Evolutionary conservation across 2,888 invertebrate species (phyloP).

Genomic region (Blera fallax): DNA sequence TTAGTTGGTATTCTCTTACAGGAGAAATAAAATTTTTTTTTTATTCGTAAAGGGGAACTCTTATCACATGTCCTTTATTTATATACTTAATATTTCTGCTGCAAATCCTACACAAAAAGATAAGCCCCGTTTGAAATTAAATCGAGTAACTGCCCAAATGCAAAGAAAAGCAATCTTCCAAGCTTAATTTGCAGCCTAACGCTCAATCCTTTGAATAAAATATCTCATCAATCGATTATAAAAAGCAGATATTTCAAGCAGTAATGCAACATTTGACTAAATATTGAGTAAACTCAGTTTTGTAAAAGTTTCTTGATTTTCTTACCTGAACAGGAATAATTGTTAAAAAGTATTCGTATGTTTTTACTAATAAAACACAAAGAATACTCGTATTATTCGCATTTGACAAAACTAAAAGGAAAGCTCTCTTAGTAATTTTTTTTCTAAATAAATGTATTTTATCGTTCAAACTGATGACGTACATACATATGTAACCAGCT

Average conservation of each 20-base stretch:
- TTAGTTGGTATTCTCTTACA: too few relatives aligned
- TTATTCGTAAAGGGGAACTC: too few relatives aligned
- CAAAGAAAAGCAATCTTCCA: neutral
- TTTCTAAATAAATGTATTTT: neutral
- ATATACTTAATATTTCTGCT: too few relatives aligned
- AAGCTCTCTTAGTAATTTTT: neutral
- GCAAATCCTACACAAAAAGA: too few relatives aligned
- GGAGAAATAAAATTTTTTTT: too few relatives aligned
- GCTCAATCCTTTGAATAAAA: too few relatives aligned
- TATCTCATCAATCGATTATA: neutral
- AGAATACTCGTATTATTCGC: neutral
- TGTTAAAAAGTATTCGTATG: neutral
- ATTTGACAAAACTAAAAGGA: neutral
- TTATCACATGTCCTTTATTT: too few relatives aligned
- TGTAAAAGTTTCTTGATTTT: neutral
- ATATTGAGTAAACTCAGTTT: neutral
- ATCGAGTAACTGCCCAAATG: neutral
- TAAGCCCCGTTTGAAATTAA: neutral
- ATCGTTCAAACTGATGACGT: constrained; percentile 15
- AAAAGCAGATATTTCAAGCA: neutral
- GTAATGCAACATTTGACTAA: neutral
- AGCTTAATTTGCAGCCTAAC: neutral
- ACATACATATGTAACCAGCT: constrained; percentile 6
- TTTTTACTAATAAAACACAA: neutral
- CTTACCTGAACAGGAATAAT: neutral